Evolutionary conservation across 2,797 vertebrate genomes (phyloP), one percentile per base, ranked within the genome.

Genomic region (Gymnoscopelus microlampas): DNA sequence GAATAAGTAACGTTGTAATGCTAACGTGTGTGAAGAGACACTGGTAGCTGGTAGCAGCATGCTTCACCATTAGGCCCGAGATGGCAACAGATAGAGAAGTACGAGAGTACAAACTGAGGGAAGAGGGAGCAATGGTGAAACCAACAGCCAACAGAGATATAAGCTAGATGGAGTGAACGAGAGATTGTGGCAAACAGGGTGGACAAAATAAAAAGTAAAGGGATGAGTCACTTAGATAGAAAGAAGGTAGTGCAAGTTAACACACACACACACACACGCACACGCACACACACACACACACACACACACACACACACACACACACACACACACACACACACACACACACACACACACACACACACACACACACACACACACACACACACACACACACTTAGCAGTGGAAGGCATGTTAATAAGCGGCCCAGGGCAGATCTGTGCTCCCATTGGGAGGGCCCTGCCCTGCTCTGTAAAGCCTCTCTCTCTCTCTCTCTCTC

Each of bases 341-440:
- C 39, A 44, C 39, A 82, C 71, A 71, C 82, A 65, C 85, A 83
- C 81, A 82, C 79, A 68, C 81, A 74, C 63, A 79, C 81, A 57
- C 2, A 70, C 35, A 66, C 79, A 74, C 77, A 63, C 68, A 12
- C 24, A 58, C 26, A 58, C 26, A 48, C 47, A 70, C 75, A 14
- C 75, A 82, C 71, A 71, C 82, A 65, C 85, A 80, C 86, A 88
- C 89, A 88, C 87, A 84, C 89, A 87, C 76, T 82, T 87, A 3
- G 67, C 65, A 73, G 87, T 85, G 87, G 84, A 93, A 88, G 79
- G 90, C 88, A 85, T 88, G 89, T 93, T 92, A 93, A 93, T 91
- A 86, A 86, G 79, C 72, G 87, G 86, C 90, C 82, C 74, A 79
- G 85, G 86, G 89, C 89, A 77, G 78, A 80, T 84, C 79, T 76